Evolutionary conservation across 2,113 vertebrate genomes (phyloP), one percentile per base, ranked within the genome.

Genomic region (Meriones unguiculatus): DNA sequence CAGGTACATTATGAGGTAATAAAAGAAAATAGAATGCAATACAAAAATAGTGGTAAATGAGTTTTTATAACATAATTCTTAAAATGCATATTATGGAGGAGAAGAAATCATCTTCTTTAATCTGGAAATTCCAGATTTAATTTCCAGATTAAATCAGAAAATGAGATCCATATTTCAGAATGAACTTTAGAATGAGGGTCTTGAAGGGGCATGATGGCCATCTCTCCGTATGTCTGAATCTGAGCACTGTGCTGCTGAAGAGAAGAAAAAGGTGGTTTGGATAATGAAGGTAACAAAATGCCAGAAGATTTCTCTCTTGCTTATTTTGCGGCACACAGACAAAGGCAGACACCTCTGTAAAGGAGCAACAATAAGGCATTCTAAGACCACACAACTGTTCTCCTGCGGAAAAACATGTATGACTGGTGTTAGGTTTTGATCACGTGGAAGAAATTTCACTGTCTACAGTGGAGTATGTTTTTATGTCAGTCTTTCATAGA

Each of bases 1-100:
- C 32, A 90, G 89, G 57, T 64, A 86, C 75, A 46, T 86, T 86
- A 77, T 80, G 24, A 97, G 84, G 10, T 73, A 92, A 95, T 72
- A 32, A 30, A 10, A 2, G 57, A 93, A 93, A 88, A 50, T 87
- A 90, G 89, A 95, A 87, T 38, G 24, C 15, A 85, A 7, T 11
- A 72, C 85, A 32, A 82, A 46, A 73, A 57, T 32, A 46, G 18
- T 46, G 8, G n/a, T 59, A 92, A 95, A 88, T 92, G 20, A 70
- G 24, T 20, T 86, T 95, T 65, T 92, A 67, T 85, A 94, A 38
- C 6, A 82, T 10, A 75, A 57, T 38, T 89, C 57, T 90, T 46
- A 85, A 96, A 92, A 57, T 80, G 8, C 57, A 3, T 75, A 80
- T 50, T 81, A 46, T 25, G 4, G 12, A 81, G 1, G 13, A 62